A percentile compares a stretch with the other conserved stretches of the same genome.
Evolutionary conservation across 1,140 invertebrate species (phyloP).

Genomic region (Drosophila pseudoobscura): DNA sequence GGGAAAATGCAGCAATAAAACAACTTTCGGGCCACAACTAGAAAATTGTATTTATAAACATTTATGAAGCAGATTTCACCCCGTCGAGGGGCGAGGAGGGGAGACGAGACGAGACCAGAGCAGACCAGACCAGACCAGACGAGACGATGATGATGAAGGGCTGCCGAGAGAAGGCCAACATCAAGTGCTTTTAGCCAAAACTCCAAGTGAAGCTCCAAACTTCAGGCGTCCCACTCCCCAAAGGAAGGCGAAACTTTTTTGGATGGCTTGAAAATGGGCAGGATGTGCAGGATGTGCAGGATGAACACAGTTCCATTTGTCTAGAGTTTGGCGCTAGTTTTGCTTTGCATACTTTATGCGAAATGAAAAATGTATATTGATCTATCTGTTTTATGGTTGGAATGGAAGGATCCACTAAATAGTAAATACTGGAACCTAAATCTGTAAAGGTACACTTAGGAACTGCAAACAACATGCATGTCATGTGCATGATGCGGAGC

Average conservation of each 20-base stretch:
- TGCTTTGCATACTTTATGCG: slow-evolving; percentile 21
- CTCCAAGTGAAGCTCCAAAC: slow-evolving; percentile 28
- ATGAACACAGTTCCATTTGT: slow-evolving; percentile 58
- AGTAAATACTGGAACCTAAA: too few relatives aligned
- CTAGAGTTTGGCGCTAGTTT: neutral
- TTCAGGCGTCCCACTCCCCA: too few relatives aligned
- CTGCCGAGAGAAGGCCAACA: slow-evolving; percentile 14
- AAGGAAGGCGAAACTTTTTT: slow-evolving; percentile 56
- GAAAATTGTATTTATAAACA: slow-evolving; percentile 78
- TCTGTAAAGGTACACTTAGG: too few relatives aligned
- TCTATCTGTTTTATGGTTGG: too few relatives aligned
- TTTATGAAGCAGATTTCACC: slow-evolving; percentile 69
- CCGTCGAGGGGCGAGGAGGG: neutral
- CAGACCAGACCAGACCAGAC: slow-evolving; percentile 8
- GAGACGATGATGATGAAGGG: slow-evolving; percentile 1
- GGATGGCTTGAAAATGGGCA: slow-evolving; percentile 58
- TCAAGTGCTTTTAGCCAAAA: slow-evolving; percentile 63
- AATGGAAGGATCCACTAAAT: too few relatives aligned
- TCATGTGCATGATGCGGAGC: too few relatives aligned
- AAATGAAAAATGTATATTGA: slow-evolving; percentile 4
- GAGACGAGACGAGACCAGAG: slow-evolving; percentile 10
- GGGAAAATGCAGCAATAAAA: slow-evolving; percentile 27
- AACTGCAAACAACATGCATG: too few relatives aligned
- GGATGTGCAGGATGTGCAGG: slow-evolving; percentile 6
- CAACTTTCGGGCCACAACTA: slow-evolving; percentile 47